Percentiles rank a stretch among this genome's conserved stretches.
These are phyloP conservation scores for Bombus cullumanus DNA, from an alignment of 1,140 invertebrate species.

Conservation along the genomic window DNA sequence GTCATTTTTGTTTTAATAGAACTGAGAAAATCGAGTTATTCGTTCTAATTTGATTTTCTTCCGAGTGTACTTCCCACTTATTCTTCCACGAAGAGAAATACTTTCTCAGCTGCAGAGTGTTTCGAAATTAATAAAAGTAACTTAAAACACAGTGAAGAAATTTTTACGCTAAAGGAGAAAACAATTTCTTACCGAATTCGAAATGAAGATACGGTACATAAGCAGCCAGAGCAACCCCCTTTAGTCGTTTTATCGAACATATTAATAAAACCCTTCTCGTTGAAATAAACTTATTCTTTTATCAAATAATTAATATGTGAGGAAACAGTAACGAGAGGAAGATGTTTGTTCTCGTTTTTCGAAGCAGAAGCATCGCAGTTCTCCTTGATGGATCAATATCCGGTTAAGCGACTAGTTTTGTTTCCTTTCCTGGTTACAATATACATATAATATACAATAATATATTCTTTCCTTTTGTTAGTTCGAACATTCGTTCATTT, in stretches of 20 bases:
- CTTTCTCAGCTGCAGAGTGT: not conserved
- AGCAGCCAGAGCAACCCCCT: not conserved
- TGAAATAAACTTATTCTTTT: not conserved
- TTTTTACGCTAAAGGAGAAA: not conserved
- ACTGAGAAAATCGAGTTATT: not conserved
- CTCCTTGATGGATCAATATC: not conserved
- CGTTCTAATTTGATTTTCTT: not conserved
- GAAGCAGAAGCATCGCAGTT: too few species aligned
- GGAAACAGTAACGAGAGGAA: not conserved
- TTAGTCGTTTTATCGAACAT: not conserved
- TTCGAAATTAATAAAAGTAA: not conserved
- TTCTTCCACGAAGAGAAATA: not conserved
- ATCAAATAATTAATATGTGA: not conserved
- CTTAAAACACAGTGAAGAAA: not conserved
- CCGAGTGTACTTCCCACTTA: not conserved
- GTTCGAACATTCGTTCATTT: not conserved
- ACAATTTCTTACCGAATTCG: not conserved
- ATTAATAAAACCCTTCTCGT: not conserved
- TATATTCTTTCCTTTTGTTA: too few species aligned
- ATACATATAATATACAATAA: too few species aligned
- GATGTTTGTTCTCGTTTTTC: not conserved
- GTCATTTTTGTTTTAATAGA: not conserved
- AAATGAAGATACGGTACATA: not conserved
- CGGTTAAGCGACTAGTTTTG: not conserved
- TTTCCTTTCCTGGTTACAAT: not conserved